These are phyloP conservation scores for Phragmatobia fuliginosa DNA, from an alignment of 2,888 invertebrate genomes.

Conservation along the genomic window DNA sequence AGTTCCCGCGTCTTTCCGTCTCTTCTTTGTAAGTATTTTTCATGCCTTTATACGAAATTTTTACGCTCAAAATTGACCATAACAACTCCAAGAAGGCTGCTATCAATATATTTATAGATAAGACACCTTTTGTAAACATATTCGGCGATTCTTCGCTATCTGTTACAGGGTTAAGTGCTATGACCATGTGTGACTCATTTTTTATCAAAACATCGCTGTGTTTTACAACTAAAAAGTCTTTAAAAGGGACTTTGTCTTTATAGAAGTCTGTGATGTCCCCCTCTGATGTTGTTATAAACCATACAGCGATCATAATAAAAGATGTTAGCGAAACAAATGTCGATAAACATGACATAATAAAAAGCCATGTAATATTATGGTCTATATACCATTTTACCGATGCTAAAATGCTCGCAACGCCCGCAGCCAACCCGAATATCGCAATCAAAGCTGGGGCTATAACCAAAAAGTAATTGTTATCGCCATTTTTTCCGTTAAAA, in stretches of 20 bases:
- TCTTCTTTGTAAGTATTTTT: constrained; percentile 87
- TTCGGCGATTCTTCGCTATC: constrained; percentile 61
- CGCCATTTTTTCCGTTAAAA: constrained; percentile 47
- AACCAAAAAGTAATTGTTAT: constrained; percentile 68
- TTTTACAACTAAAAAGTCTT: constrained; percentile 73
- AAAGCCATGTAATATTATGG: constrained; percentile 88
- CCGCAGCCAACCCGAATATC: constrained; percentile 82
- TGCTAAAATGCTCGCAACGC: constrained; percentile 86
- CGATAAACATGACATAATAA: constrained; percentile 85
- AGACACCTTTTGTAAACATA: constrained; percentile 76
- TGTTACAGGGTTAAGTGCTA: constrained; percentile 61
- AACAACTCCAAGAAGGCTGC: constrained; percentile 86
- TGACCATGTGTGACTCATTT: constrained; percentile 76
- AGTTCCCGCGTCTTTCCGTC: constrained; percentile 78
- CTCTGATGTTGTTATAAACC: constrained; percentile 75
- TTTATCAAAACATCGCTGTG: constrained; percentile 69
- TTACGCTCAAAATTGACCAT: constrained; percentile 88
- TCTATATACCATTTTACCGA: constrained; percentile 90
- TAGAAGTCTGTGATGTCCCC: constrained; percentile 75
- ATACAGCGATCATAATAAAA: constrained; percentile 75
- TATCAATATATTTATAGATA: constrained; percentile 87
- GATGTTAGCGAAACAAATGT: constrained; percentile 80
- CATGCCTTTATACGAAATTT: constrained; percentile 88
- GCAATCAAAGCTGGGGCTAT: constrained; percentile 83
- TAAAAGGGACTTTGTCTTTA: constrained; percentile 75